A percentile compares a stretch with the other conserved stretches of the same genome.
Conservation (phyloP, 2,888 invertebrate species). For the Rhogogaster chlorosoma region DNA sequence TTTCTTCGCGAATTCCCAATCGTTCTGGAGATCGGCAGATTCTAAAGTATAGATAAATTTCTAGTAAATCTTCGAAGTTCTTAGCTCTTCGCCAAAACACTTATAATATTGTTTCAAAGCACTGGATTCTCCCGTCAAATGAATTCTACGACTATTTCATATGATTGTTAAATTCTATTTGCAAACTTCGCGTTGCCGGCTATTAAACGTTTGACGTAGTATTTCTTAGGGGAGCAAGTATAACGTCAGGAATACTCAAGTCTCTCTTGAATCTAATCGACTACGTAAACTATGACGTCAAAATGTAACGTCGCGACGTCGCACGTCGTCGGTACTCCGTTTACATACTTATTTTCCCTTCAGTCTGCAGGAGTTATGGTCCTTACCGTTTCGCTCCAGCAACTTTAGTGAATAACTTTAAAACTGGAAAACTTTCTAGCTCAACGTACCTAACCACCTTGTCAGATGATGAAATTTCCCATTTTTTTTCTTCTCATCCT, state of each 20-base stretch:
- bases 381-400: neutral
- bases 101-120: too few species aligned
- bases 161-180: neutral
- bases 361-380: neutral
- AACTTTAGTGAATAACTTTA: neutral
- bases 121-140: neutral
- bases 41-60: neutral
- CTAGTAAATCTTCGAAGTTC: neutral
- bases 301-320: neutral
- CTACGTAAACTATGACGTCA: neutral
- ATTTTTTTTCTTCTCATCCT: neutral
- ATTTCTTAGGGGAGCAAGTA: neutral
- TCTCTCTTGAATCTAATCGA: neutral
- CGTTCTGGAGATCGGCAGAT: neutral
- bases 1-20: neutral
- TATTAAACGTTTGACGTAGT: neutral
- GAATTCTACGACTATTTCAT: neutral
- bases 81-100: neutral
- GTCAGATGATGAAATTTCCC: slow-evolving; percentile 1
- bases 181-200: neutral
- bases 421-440: neutral
- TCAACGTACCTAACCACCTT: neutral
- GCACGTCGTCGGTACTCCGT: neutral
- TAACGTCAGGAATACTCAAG: neutral
- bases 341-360: neutral